phyloP scores from a whole-genome alignment of 1,140 invertebrate species.

The Pararge aegeria region DNA sequence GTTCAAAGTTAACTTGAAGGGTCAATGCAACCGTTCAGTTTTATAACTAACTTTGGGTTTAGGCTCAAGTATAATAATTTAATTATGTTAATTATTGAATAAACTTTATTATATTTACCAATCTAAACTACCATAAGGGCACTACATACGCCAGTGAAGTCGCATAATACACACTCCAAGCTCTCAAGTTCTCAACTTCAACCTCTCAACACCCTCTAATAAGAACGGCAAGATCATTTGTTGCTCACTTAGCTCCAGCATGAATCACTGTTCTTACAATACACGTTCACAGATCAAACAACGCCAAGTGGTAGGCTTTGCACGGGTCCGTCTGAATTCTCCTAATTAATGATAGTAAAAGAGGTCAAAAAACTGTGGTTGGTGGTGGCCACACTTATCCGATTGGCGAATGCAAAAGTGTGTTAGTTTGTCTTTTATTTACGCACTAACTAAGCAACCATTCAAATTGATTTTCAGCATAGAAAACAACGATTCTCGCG shows the following conservation, averaged over 20 bases:
- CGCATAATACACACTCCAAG: background rate
- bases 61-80: too few species aligned
- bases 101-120: too few species aligned
- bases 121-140: background rate
- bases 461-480: too few species aligned
- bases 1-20: too few species aligned
- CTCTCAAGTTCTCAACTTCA: background rate
- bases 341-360: background rate
- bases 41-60: too few species aligned
- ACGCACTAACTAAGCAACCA: too few species aligned
- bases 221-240: background rate
- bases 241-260: background rate
- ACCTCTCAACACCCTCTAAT: background rate
- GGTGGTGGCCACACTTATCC: background rate
- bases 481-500: too few species aligned
- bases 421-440: background rate
- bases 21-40: too few species aligned
- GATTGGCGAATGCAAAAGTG: too few species aligned
- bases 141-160: background rate
- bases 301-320: background rate
- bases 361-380: background rate
- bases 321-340: background rate
- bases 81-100: too few species aligned
- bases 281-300: background rate
- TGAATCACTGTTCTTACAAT: background rate